Percentiles rank a stretch among this genome's conserved stretches.
Evolutionary conservation across 2,113 vertebrate genomes (phyloP).

Genomic region (Hyaena hyaena): DNA sequence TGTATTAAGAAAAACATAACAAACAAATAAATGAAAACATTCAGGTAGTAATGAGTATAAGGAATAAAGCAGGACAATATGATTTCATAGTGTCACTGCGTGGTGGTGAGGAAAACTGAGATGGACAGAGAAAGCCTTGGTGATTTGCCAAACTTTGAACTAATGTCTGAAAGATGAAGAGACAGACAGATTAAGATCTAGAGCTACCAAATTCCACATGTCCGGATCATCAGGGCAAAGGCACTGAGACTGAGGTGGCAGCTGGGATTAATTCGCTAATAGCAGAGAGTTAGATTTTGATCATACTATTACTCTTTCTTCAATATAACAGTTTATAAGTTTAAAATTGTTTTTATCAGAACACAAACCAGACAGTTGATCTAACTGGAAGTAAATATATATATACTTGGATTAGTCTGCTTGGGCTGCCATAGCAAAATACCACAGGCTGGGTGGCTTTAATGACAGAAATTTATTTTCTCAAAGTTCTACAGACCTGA

Average conservation of each 20-base stretch:
- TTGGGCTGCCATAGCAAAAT: background rate
- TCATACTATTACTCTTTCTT: background rate
- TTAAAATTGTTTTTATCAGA: constrained; percentile 2
- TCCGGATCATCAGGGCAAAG: background rate
- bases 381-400: too few relatives aligned
- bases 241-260: background rate
- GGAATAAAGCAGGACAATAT: background rate
- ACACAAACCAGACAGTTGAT: background rate
- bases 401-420: background rate
- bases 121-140: background rate
- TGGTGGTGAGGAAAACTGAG: background rate
- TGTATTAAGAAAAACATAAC: background rate
- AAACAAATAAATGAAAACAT: background rate
- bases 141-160: background rate
- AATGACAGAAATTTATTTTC: background rate
- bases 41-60: background rate
- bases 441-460: background rate
- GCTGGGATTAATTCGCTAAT: background rate
- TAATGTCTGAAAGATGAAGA: background rate
- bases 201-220: background rate
- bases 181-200: background rate
- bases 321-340: background rate
- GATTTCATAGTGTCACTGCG: background rate
- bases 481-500: background rate
- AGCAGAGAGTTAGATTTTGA: background rate